A percentile compares a stretch with the other conserved stretches of the same genome.
Evolutionary conservation across 2,113 vertebrate genomes (phyloP).

Genomic region (Lycaon pictus): DNA sequence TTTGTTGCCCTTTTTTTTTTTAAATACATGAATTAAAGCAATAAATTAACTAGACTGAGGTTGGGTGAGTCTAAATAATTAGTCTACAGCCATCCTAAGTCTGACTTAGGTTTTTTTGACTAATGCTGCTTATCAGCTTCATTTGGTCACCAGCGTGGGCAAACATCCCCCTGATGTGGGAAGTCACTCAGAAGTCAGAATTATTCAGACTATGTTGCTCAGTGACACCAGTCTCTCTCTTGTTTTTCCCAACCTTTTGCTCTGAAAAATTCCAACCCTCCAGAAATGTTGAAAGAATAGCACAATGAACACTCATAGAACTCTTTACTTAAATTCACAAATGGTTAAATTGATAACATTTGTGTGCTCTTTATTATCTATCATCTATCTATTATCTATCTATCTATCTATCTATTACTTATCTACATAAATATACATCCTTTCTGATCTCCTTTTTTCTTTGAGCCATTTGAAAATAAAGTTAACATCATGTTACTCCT

Average conservation of each 20-base stretch:
- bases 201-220: background rate
- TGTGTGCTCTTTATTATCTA: background rate
- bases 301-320: background rate
- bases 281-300: background rate
- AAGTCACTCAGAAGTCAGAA: background rate
- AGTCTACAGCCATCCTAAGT: background rate
- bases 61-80: background rate
- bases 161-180: background rate
- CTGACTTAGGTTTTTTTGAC: background rate
- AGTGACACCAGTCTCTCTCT: background rate
- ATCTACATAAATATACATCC: background rate
- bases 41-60: background rate
- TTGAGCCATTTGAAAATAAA: background rate
- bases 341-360: background rate
- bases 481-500: background rate
- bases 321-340: background rate
- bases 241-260: background rate
- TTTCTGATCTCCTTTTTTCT: background rate
- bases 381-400: background rate
- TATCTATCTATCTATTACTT: background rate
- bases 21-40: background rate
- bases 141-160: background rate
- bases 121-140: background rate
- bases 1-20: background rate
- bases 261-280: slow-evolving; percentile 45